Evolutionary conservation across 1,140 invertebrate species (phyloP).

Genomic region (Dreissena rostriformis): DNA sequence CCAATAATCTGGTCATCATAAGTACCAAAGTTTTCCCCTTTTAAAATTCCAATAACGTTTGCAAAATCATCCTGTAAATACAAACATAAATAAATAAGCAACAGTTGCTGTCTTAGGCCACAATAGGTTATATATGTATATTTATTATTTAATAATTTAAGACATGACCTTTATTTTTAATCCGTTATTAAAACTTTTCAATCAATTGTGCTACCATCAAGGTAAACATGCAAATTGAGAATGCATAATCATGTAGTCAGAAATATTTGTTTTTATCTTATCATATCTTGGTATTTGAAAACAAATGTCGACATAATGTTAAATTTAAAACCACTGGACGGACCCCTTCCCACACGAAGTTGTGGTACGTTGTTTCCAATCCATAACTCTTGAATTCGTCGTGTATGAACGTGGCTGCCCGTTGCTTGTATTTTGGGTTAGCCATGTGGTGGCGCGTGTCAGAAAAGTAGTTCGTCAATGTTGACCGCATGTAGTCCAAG

Average conservation of each 20-base stretch:
- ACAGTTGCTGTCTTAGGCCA: too few relatives aligned
- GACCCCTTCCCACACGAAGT: background rate
- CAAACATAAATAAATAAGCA: background rate
- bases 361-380: conserved; percentile 43
- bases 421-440: conserved; percentile 46
- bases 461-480: conserved; percentile 53
- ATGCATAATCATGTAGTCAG: too few relatives aligned
- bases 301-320: too few relatives aligned
- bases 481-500: conserved; percentile 37
- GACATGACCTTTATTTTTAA: too few relatives aligned
- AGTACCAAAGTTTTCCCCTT: conserved; percentile 58
- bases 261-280: too few relatives aligned
- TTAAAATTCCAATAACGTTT: conserved; percentile 57
- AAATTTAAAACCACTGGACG: too few relatives aligned
- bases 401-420: conserved; percentile 45
- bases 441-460: conserved; percentile 53
- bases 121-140: too few relatives aligned
- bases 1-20: conserved; percentile 46
- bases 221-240: too few relatives aligned
- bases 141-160: too few relatives aligned
- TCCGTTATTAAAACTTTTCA: too few relatives aligned
- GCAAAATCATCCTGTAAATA: conserved; percentile 40
- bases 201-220: too few relatives aligned
- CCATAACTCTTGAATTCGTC: conserved; percentile 50
- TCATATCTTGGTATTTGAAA: too few relatives aligned